phyloP scores from a whole-genome alignment of 2,113 vertebrate species.

The Chinchilla lanigera region DNA sequence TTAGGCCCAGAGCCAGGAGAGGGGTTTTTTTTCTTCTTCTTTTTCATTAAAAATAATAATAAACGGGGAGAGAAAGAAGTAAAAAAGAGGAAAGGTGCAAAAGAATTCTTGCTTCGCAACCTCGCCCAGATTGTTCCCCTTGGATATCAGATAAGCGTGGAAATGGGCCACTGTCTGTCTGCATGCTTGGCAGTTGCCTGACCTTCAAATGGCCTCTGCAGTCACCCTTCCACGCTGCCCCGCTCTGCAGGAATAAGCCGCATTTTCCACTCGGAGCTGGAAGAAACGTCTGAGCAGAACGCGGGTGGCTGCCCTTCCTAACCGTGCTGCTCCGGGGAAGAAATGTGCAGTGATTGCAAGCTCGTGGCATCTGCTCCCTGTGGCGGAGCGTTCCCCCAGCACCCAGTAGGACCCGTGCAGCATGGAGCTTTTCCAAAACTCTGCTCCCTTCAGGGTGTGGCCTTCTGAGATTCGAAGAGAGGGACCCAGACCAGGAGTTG shows the following conservation, averaged over 20 bases:
- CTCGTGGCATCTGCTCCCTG: not conserved
- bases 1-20: slow-evolving; percentile 70
- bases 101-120: slow-evolving; percentile 37
- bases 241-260: not conserved
- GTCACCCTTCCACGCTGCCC: not conserved
- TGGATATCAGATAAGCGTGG: not conserved
- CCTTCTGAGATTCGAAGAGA: not conserved
- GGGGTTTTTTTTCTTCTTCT: not conserved
- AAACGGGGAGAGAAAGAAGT: not conserved
- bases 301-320: not conserved
- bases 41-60: slow-evolving; percentile 74
- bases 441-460: not conserved
- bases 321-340: not conserved
- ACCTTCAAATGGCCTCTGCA: not conserved
- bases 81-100: not conserved
- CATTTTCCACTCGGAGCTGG: not conserved
- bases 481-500: not conserved
- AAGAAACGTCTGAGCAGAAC: not conserved
- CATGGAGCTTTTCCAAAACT: not conserved
- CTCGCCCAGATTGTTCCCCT: not conserved
- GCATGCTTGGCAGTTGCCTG: not conserved
- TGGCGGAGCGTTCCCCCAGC: rapidly evolving
- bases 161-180: not conserved
- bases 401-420: not conserved
- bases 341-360: rapidly evolving